A percentile compares a stretch with the other conserved stretches of the same genome.
Evolutionary conservation across 2,888 invertebrate species (phyloP).

Genomic region (Dicyrtoma fusca): DNA sequence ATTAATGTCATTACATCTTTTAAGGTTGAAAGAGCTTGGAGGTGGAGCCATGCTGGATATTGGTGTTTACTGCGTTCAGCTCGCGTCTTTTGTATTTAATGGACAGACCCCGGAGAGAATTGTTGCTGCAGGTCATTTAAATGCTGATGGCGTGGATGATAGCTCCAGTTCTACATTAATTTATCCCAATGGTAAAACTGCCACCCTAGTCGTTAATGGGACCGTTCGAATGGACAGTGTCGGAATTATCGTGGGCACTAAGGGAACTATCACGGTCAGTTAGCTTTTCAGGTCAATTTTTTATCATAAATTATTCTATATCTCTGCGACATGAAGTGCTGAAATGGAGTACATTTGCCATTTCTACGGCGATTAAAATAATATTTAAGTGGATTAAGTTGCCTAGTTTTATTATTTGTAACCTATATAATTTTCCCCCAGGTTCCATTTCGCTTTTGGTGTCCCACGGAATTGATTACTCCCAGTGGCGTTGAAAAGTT

Average conservation of each 20-base stretch:
- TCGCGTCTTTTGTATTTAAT: constrained; percentile 62
- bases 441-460: constrained; percentile 70
- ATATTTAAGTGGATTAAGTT: too few species aligned
- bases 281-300: too few species aligned
- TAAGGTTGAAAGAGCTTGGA: constrained; percentile 70
- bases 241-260: constrained; percentile 70
- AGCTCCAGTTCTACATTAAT: constrained; percentile 68
- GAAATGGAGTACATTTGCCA: too few species aligned
- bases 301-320: too few species aligned
- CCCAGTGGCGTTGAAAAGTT: constrained; percentile 69
- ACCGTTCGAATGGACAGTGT: constrained; percentile 64
- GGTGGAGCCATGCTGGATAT: constrained; percentile 77
- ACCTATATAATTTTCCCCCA: too few species aligned
- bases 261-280: constrained; percentile 68
- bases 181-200: constrained; percentile 69
- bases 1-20: constrained; percentile 55
- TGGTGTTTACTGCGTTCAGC: constrained; percentile 74
- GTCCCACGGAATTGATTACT: constrained; percentile 70
- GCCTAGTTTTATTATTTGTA: too few species aligned
- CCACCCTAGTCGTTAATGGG: constrained; percentile 64
- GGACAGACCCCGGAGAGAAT: constrained; percentile 70
- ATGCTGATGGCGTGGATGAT: constrained; percentile 73
- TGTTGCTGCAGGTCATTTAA: constrained; percentile 70
- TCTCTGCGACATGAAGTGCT: too few species aligned
- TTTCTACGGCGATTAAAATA: too few species aligned